These are phyloP conservation scores for Siniperca chuatsi DNA, from an alignment of 2,113 vertebrate species.

Conservation along the genomic window DNA sequence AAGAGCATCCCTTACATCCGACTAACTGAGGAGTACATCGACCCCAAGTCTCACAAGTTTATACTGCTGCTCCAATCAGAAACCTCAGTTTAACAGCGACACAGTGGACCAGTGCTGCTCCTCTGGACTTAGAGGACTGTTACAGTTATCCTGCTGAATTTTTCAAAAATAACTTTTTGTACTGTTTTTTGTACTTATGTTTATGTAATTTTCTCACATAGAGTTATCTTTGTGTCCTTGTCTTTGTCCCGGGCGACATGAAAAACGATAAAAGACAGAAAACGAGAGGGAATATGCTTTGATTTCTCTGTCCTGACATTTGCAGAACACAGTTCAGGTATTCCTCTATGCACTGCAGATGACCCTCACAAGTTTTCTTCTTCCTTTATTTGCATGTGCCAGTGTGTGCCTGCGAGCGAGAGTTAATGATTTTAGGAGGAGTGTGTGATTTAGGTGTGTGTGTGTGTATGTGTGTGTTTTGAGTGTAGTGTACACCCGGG, in stretches of 20 bases:
- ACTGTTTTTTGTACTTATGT: conserved; percentile 72
- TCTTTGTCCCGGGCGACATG: conserved; percentile 42
- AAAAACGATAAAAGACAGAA: conserved; percentile 30
- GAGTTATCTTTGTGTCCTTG: conserved; percentile 38
- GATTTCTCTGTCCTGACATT: conserved; percentile 57
- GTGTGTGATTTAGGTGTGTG: conserved; percentile 35
- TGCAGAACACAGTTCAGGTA: conserved; percentile 59
- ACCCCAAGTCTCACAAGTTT: conserved; percentile 97
- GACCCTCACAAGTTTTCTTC: conserved; percentile 40
- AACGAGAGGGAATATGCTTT: conserved; percentile 33
- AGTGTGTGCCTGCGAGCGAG: conserved; percentile 53
- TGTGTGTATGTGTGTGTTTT: neutral
- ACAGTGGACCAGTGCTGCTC: neutral
- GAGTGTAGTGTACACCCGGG: neutral
- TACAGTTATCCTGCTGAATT: conserved; percentile 26
- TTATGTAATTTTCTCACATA: conserved; percentile 52
- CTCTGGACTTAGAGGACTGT: conserved; percentile 50
- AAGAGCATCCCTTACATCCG: conserved; percentile 94
- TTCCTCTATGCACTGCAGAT: conserved; percentile 77
- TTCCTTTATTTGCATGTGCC: conserved; percentile 63
- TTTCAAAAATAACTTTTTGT: conserved; percentile 64
- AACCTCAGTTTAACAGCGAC: conserved; percentile 76
- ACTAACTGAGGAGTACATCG: conserved; percentile 92
- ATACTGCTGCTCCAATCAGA: conserved; percentile 93
- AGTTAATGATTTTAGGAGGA: conserved; percentile 5